phyloP scores from a whole-genome alignment of 30 jellyfish, hydroid and myxozoan species.

The Phacellophora camtschatica region DNA sequence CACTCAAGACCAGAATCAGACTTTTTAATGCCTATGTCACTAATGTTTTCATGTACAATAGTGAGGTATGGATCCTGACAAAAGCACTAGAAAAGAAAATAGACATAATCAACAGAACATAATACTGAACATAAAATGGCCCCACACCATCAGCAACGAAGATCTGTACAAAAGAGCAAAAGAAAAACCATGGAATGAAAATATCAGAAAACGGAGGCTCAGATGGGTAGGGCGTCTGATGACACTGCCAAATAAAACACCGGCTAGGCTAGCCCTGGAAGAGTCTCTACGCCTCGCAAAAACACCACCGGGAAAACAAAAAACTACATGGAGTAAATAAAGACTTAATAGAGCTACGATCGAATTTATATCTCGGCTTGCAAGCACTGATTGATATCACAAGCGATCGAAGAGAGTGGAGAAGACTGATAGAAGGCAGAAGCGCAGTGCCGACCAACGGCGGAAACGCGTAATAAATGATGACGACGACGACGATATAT shows the following conservation, averaged over 20 bases:
- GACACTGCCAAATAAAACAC: slow-evolving; percentile 2
- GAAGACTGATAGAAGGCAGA: too few species aligned
- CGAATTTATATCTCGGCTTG: too few species aligned
- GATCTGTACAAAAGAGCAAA: not conserved
- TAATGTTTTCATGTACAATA: not conserved
- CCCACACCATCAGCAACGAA: not conserved
- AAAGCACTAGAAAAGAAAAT: not conserved
- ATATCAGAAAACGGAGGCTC: not conserved
- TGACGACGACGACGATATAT: too few species aligned
- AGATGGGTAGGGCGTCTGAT: not conserved
- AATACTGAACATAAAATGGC: not conserved
- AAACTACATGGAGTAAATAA: not conserved
- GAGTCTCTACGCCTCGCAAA: not conserved
- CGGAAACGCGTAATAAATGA: not conserved
- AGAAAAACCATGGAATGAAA: not conserved
- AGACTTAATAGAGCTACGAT: too few species aligned
- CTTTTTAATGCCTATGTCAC: not conserved
- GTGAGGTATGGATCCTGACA: not conserved
- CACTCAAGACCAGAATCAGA: not conserved
- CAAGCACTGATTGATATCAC: too few species aligned
- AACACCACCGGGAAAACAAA: not conserved
- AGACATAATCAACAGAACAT: not conserved
- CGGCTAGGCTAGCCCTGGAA: not conserved
- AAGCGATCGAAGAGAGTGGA: too few species aligned
- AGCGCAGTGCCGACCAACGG: not conserved